phyloP scores from a whole-genome alignment of 2,797 vertebrate genomes.

The Gallinago nigripennis region DNA sequence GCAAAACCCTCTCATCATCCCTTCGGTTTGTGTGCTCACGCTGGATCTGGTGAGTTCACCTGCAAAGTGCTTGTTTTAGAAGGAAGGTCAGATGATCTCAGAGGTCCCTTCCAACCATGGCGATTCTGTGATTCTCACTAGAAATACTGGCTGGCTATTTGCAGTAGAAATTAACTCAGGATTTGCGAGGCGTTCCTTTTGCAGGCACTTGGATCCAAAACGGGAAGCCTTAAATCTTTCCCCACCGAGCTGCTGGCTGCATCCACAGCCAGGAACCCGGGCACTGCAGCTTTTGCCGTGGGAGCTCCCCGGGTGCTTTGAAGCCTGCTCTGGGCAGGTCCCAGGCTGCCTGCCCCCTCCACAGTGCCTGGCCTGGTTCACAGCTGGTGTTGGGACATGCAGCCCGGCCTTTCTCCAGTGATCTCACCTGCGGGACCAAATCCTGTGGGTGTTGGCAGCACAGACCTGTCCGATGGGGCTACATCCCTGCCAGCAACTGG shows the following conservation, averaged over 20 bases:
- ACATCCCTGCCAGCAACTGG: neutral
- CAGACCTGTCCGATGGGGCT: neutral
- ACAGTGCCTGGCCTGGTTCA: accelerated
- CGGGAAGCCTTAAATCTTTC: neutral
- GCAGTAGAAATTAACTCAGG: neutral
- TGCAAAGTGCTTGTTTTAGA: neutral
- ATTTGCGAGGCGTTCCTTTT: neutral
- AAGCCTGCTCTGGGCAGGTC: neutral
- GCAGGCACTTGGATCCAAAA: neutral
- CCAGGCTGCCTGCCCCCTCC: neutral
- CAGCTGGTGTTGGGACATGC: accelerated
- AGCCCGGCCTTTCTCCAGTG: neutral
- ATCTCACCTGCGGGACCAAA: accelerated
- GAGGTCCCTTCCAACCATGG: too few relatives aligned
- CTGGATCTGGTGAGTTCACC: neutral
- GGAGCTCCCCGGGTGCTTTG: accelerated
- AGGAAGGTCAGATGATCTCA: neutral
- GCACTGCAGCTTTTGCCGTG: accelerated
- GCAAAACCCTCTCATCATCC: neutral
- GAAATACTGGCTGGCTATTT: neutral
- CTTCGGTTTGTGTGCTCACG: neutral
- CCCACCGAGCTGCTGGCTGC: neutral
- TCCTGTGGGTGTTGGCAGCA: accelerated
- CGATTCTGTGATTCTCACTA: neutral
- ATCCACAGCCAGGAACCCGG: neutral